Evolutionary conservation across 1,140 invertebrate genomes (phyloP).

Genomic region (Drosophila nigromelanica): DNA sequence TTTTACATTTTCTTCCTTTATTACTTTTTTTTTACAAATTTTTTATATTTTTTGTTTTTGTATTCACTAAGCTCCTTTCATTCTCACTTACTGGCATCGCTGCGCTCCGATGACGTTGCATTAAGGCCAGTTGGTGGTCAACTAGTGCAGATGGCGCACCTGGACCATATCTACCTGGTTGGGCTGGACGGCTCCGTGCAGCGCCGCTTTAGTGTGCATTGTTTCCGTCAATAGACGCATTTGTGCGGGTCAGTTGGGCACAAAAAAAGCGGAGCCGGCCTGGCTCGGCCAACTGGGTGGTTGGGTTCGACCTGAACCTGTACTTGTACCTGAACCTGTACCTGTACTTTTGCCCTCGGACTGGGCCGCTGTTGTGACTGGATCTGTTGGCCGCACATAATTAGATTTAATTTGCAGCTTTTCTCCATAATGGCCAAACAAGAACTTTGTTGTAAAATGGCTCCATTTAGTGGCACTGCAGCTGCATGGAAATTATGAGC

Average conservation of each 20-base stretch:
- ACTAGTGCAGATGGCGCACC: constrained; percentile 31
- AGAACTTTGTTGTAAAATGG: constrained; percentile 56
- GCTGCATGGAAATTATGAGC: constrained; percentile 26
- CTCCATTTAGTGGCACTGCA: constrained; percentile 41
- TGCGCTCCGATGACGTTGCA: constrained; percentile 60
- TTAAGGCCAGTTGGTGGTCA: constrained; percentile 50
- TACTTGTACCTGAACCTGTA: neutral
- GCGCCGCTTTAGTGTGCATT: constrained; percentile 69
- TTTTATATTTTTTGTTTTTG: neutral
- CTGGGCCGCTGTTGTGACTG: constrained; percentile 13
- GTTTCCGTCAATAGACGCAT: constrained; percentile 79
- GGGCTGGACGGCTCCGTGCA: constrained; percentile 20
- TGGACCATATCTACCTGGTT: constrained; percentile 30
- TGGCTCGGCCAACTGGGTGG: constrained; percentile 9
- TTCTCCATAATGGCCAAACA: constrained; percentile 7
- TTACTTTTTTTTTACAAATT: neutral
- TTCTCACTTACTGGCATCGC: constrained; percentile 56
- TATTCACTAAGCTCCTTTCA: constrained; percentile 59
- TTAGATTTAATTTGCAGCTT: constrained; percentile 74
- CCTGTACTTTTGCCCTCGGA: neutral
- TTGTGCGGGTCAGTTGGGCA: constrained; percentile 77
- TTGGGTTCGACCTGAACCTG: neutral
- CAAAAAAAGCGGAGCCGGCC: constrained; percentile 56
- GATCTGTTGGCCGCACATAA: constrained; percentile 61
- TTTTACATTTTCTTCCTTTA: constrained; percentile 10